Conservation (phyloP, 2,888 invertebrate species). For the Hedychridium roseum region DNA sequence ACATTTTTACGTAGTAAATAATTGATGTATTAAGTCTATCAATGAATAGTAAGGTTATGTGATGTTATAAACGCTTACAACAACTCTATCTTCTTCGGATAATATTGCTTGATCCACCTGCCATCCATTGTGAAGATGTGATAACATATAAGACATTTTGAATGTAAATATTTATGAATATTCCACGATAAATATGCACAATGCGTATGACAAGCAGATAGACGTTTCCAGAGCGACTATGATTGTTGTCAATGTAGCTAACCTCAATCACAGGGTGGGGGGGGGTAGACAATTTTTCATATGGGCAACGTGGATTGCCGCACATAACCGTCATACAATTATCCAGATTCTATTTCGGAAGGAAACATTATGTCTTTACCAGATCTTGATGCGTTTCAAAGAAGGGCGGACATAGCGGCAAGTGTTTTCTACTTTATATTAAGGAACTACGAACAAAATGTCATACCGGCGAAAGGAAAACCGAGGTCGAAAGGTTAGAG, state of each 20-base stretch:
- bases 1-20: too few species aligned
- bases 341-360: not conserved
- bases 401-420: constrained; percentile 54
- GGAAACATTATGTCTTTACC: constrained; percentile 34
- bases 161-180: too few species aligned
- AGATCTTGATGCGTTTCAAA: constrained; percentile 41
- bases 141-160: constrained; percentile 98
- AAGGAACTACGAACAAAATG: constrained; percentile 4
- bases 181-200: too few species aligned
- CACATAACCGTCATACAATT: not conserved
- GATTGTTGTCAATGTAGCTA: too few species aligned
- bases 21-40: too few species aligned
- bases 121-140: constrained; percentile 99
- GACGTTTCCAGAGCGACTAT: too few species aligned
- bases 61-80: constrained; percentile 72
- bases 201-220: too few species aligned
- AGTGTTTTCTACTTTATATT: constrained; percentile 11
- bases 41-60: constrained; percentile 17
- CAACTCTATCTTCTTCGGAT: constrained; percentile 97
- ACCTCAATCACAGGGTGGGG: too few species aligned
- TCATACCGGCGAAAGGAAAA: not conserved
- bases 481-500: not conserved
- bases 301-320: constrained; percentile 26
- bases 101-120: constrained; percentile 99
- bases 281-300: too few species aligned